Evolutionary conservation across 2,113 vertebrate species (phyloP).

Genomic region (Sminthopsis crassicaudata): DNA sequence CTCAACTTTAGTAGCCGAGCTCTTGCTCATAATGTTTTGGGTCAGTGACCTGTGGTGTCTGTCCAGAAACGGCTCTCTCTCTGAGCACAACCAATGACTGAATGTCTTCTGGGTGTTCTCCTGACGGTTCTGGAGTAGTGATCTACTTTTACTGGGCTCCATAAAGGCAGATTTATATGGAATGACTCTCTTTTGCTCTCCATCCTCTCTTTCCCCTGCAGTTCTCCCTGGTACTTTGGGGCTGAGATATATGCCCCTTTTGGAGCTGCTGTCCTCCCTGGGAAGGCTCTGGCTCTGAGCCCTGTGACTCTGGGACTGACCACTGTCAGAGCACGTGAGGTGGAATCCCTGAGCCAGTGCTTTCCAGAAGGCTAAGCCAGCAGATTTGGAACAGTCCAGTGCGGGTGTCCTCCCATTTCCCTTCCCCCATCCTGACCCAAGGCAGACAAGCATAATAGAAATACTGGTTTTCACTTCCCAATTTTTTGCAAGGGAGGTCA

Average conservation of each 20-base stretch:
- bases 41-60: not conserved
- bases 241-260: not conserved
- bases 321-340: not conserved
- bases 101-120: not conserved
- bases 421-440: not conserved
- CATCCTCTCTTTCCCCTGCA: not conserved
- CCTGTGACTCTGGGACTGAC: not conserved
- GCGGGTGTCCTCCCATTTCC: not conserved
- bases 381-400: not conserved
- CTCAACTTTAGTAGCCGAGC: not conserved
- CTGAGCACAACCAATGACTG: not conserved
- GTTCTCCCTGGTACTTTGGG: not conserved
- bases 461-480: not conserved
- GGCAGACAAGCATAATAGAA: not conserved
- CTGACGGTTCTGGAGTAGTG: not conserved
- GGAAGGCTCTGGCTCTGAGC: not conserved
- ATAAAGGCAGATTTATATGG: not conserved
- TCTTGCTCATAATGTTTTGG: not conserved
- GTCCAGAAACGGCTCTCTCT: not conserved
- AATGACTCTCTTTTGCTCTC: not conserved
- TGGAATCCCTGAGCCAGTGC: not conserved
- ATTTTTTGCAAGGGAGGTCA: not conserved
- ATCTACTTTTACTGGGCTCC: not conserved
- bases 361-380: constrained; percentile 1
- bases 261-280: not conserved